Base-by-base conservation (phyloP, 2,888 invertebrate species). In the Pseudanteris insignis region DNA sequence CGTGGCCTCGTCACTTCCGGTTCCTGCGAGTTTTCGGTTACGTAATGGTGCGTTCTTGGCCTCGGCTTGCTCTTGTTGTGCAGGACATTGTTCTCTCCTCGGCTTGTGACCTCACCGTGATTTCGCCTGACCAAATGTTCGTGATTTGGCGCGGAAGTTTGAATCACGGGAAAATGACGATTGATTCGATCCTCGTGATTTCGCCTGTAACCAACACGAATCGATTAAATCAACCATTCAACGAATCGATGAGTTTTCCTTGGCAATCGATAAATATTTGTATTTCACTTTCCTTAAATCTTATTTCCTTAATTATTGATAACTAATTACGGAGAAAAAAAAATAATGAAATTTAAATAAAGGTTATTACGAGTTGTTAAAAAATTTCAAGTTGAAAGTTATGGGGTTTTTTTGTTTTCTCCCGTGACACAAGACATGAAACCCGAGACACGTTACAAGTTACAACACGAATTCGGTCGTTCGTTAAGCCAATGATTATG, bases 11-110 rank as follows among this genome's bases (percentile, higher is more conserved):
- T 68, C 29, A 67, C 57, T 64, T 78, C 78, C 46, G 68, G 65
- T 63, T 77, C 72, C 24, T 73, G 68, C 13, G 66, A 67, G 44
- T 70, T 70, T 41, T 75, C 74, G 33, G 70, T 61, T 36, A 71
- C 64, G 54, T 78, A 77, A 67, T 77, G 71, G 58, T 77, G 76
- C 59, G 71, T 72, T 46, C 75, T 72, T 13, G 74, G 71, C 43
- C 75, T 70, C 8, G 71, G 68, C 60, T 72, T 70, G 21, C 66
- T 73, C 47, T 74, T 68, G 57, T 73, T 67, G 62, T 73, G 73
- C 34, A 70, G 67, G 28, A 72, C 65, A 32, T 73, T 74, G 59
- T 71, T 73, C 51, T 78, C 75, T 24, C 14, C 25, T 6, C 75
- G 71, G 41, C 72, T 75, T 51, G 71, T 37, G 57, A 70, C 62